Evolutionary conservation across 2,888 invertebrate genomes (phyloP), one percentile per base, ranked within the genome.

Genomic region (Ornithoptera alexandrae): DNA sequence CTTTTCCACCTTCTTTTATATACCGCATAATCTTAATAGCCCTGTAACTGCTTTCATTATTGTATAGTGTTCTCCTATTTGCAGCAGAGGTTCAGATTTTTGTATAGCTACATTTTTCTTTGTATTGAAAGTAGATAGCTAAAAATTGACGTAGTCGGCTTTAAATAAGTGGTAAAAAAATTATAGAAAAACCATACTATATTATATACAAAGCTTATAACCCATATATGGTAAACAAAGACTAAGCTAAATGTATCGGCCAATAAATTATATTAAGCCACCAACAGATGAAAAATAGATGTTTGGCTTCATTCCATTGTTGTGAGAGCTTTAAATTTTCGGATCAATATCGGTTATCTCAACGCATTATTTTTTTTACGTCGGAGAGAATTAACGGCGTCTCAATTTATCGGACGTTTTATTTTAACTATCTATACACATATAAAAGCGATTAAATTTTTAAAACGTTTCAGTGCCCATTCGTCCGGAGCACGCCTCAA

Each of bases 211-310:
- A 17, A 50, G 50, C 17, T 50, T 50, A 2, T 50, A 50, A 39
- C 39, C 39, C 39, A 6, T 39, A 7, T 17, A 50, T 18, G 5
- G 18, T 3, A 57, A 57, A 57, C 20, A 20, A 20, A 20, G 18
- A 57, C 20, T 10, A 57, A 57, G n/a, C 15, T 22, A 10, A 60
- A 22, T 18, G 12, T 36, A 60, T 60, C 8, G 36, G 10, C 30
- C 30, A 60, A 60, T 60, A 20, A 57, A 57, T 60, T 60, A 60
- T 60, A 30, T 60, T 22, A 60, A 60, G 18, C 30, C n/a, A 36
- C 60, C 60, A 17, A 50, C 50, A 50, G 15, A 60, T 60, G 24
- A 30, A 57, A 57, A 8, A 57, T 57, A 57, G 20, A 20, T 20
- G 57, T 57, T 57, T 57, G 10, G 57, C n/a, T 57, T 57, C 18